phyloP scores from a whole-genome alignment of 2,888 invertebrate genomes.

The Dasysyrphus tricinctus region DNA sequence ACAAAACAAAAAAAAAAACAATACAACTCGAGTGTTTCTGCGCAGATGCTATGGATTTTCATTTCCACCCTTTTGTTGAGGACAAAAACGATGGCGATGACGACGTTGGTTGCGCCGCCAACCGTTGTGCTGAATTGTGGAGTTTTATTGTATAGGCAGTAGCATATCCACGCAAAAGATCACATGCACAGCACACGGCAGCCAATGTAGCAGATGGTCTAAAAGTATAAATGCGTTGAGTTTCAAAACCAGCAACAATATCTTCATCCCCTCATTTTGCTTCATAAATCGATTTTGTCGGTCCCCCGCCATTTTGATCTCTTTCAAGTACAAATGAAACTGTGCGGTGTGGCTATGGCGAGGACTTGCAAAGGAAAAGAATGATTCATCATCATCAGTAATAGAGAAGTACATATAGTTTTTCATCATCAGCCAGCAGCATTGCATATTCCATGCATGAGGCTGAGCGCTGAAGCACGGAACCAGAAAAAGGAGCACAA shows the following conservation, averaged over 20 bases:
- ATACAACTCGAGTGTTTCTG: slow-evolving; percentile 54
- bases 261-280: slow-evolving; percentile 67
- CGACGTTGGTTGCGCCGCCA: slow-evolving; percentile 38
- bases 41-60: slow-evolving; percentile 76
- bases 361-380: slow-evolving; percentile 42
- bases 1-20: slow-evolving; percentile 19
- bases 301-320: slow-evolving; percentile 75
- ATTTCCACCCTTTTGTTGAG: slow-evolving; percentile 74
- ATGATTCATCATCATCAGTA: slow-evolving; percentile 57
- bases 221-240: slow-evolving; percentile 60
- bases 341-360: slow-evolving; percentile 15
- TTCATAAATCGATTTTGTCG: slow-evolving; percentile 64
- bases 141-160: slow-evolving; percentile 63
- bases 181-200: slow-evolving; percentile 45
- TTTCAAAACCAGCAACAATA: slow-evolving; percentile 50
- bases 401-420: slow-evolving; percentile 36
- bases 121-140: slow-evolving; percentile 68
- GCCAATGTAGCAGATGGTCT: slow-evolving; percentile 68
- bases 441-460: slow-evolving; percentile 48
- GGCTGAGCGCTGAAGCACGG: slow-evolving; percentile 17
- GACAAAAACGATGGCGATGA: slow-evolving; percentile 37
- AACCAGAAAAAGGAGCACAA: slow-evolving; percentile 54
- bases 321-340: slow-evolving; percentile 43
- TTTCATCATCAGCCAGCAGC: slow-evolving; percentile 45
- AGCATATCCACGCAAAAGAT: slow-evolving; percentile 60